Evolutionary conservation across 2,797 vertebrate species (phyloP), one percentile per base, ranked within the genome.

Genomic region (Knipowitschia caucasica): DNA sequence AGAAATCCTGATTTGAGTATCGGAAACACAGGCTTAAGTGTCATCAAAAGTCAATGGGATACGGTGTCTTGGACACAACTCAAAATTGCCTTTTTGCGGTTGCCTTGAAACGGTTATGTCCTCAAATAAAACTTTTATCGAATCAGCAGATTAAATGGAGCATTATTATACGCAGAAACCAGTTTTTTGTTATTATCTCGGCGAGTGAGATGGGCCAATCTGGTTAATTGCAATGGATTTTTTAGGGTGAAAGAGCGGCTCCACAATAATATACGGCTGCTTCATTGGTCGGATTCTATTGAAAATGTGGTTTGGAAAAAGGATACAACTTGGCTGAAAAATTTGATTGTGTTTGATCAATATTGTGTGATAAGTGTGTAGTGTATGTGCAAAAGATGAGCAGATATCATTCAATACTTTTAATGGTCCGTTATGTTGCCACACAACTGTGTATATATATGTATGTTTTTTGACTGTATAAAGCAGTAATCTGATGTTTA

Each of bases 1-100:
- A 69, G 64, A 88, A 77, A 78, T 75, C 68, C 79, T 53, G 57
- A 75, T 75, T 80, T 62, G 63, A 73, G 67, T 58, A 71, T 59
- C 60, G 73, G 60, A 71, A 81, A 51, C 56, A 51, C 53, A 86
- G 56, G 64, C 25, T 27, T 63, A 54, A 59, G 62, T 59, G 62
- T 57, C 72, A 62, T 53, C 54, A 73, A 55, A 61, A 53, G 57
- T 59, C 30, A 44, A 52, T 27, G 56, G 26, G 35, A 33, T 35
- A 29, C 44, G 15, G 31, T 17, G n/a, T 25, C 46, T 23, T 35
- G 60, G 59, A 50, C 21, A 25, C n/a, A 20, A 23, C 35, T 44
- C 44, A 46, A 46, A 47, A 47, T 23, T 14, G 4, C 14, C 30
- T 49, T 20, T 18, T 49, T 12, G 23, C 5, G 8, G 17, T n/a